Percentiles rank a stretch among this genome's conserved stretches.
These are phyloP conservation scores for Deilephila elpenor DNA, from an alignment of 2,888 invertebrate genomes.

Conservation along the genomic window DNA sequence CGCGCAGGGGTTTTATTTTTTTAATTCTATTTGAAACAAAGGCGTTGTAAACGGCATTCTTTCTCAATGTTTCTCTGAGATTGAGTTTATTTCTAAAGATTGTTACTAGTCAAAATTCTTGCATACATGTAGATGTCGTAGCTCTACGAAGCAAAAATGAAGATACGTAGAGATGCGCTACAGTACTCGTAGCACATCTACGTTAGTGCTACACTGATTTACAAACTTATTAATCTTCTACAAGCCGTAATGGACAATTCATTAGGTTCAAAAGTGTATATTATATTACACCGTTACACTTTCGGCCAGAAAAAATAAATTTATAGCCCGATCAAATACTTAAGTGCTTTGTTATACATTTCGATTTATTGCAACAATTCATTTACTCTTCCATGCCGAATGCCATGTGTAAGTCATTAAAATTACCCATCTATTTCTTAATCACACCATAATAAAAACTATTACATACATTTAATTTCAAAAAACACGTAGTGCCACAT, in stretches of 20 bases:
- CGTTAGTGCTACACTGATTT: background rate
- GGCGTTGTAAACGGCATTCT: background rate
- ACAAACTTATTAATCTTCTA: too few species aligned
- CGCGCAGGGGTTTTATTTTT: background rate
- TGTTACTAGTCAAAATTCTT: background rate
- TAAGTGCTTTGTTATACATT: too few species aligned
- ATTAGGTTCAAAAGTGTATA: too few species aligned
- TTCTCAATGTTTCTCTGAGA: too few species aligned
- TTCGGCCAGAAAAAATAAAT: too few species aligned
- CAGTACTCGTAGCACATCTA: slow-evolving; percentile 2
- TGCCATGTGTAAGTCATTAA: too few species aligned
- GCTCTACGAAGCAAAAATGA: background rate
- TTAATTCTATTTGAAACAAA: background rate
- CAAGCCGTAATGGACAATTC: too few species aligned
- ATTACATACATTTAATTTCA: background rate
- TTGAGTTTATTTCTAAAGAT: too few species aligned
- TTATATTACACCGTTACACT: too few species aligned
- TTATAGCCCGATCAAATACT: too few species aligned
- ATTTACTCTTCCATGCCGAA: too few species aligned
- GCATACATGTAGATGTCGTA: background rate
- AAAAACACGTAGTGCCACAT: background rate
- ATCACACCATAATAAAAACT: background rate
- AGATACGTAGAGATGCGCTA: background rate
- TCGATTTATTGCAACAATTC: too few species aligned
- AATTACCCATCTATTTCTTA: background rate